phyloP scores from a whole-genome alignment of 2,113 vertebrate genomes.

The Grus americana region DNA sequence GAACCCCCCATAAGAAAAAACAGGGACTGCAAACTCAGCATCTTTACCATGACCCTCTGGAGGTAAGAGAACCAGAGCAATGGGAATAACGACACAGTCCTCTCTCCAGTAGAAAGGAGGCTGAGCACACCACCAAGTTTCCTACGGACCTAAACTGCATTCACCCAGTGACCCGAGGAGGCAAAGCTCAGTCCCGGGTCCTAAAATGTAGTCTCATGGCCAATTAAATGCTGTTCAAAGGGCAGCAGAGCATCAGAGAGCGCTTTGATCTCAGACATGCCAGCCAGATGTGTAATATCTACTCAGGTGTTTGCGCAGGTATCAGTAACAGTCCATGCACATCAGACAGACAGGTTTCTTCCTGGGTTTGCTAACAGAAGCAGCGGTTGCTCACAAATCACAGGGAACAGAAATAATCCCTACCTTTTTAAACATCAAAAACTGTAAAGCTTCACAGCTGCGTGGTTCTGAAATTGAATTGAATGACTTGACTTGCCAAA shows the following conservation, averaged over 20 bases:
- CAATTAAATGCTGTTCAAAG: slow-evolving; percentile 47
- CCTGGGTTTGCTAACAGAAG: slow-evolving; percentile 41
- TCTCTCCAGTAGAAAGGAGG: background rate
- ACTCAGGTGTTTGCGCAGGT: slow-evolving; percentile 1
- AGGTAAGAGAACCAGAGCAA: background rate
- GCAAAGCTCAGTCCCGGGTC: background rate
- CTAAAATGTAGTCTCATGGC: background rate
- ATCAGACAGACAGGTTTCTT: slow-evolving; percentile 54
- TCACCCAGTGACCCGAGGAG: background rate
- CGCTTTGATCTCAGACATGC: background rate
- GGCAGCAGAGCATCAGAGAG: background rate
- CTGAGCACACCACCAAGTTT: background rate
- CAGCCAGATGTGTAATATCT: slow-evolving; percentile 5
- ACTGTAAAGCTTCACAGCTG: slow-evolving; percentile 48
- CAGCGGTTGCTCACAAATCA: slow-evolving; percentile 31
- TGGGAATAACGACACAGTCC: rapidly evolving
- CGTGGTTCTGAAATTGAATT: slow-evolving; percentile 28
- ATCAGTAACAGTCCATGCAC: slow-evolving; percentile 31
- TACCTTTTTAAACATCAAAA: slow-evolving; percentile 47
- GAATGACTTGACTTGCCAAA: slow-evolving; percentile 50
- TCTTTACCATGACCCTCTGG: background rate
- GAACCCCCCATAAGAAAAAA: background rate
- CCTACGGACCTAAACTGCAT: background rate
- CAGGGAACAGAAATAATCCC: slow-evolving; percentile 59
- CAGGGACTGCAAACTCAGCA: background rate